Conservation (phyloP, 2,797 vertebrate species). For the Manis pentadactyla region DNA sequence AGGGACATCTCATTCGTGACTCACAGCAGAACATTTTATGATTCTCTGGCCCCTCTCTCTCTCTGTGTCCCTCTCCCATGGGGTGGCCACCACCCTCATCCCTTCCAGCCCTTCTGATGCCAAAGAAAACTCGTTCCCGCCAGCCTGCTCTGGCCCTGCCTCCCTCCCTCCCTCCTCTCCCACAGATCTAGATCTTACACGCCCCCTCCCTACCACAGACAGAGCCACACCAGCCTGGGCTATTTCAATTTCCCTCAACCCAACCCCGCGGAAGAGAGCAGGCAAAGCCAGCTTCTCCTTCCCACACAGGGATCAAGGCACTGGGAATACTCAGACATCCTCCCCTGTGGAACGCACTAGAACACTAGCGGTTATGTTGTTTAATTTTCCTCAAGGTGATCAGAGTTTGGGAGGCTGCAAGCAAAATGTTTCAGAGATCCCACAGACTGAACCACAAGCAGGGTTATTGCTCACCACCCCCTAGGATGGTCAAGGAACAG, state of each 20-base stretch:
- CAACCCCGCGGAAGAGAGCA: neutral
- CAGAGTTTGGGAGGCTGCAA: neutral
- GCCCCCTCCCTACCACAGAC: neutral
- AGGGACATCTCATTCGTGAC: neutral
- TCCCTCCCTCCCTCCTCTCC: neutral
- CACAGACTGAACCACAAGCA: neutral
- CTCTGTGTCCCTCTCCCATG: rapidly evolving
- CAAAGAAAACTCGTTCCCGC: neutral
- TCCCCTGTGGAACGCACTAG: neutral
- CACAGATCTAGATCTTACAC: neutral
- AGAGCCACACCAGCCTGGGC: neutral
- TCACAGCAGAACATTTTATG: neutral
- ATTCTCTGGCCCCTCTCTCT: neutral
- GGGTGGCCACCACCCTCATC: too few species aligned
- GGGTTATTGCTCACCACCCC: neutral
- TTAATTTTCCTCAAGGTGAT: neutral
- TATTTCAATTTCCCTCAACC: neutral
- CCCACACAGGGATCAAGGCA: neutral
- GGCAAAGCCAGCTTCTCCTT: neutral
- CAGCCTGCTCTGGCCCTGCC: neutral
- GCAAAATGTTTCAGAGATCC: neutral
- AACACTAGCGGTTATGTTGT: rapidly evolving
- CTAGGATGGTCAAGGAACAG: neutral
- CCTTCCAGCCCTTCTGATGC: neutral
- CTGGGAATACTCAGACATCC: too few species aligned